phyloP scores from a whole-genome alignment of 2,797 vertebrate species.

The Antrozous pallidus region DNA sequence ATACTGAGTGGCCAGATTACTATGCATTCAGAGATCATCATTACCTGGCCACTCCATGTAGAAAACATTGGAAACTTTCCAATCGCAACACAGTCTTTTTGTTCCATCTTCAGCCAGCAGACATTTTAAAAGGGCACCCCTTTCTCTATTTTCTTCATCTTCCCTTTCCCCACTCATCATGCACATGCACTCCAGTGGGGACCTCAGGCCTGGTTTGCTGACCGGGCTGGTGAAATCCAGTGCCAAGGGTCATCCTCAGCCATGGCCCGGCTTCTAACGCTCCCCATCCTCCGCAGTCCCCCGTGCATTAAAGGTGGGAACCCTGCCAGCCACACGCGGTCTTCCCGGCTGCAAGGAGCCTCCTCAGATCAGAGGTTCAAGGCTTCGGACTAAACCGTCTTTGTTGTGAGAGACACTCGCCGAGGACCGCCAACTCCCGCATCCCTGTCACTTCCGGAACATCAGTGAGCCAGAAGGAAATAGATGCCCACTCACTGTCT shows the following conservation, averaged over 20 bases:
- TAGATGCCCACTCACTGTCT: constrained; percentile 36
- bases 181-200: constrained; percentile 70
- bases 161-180: constrained; percentile 41
- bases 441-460: constrained; percentile 48
- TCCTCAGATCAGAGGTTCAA: constrained; percentile 81
- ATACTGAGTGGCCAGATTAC: too few relatives aligned
- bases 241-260: constrained; percentile 67
- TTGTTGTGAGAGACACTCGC: constrained; percentile 74
- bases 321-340: constrained; percentile 76
- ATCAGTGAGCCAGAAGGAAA: constrained; percentile 50
- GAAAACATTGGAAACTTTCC: not conserved
- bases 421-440: constrained; percentile 75
- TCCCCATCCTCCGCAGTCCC: constrained; percentile 79
- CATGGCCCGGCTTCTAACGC: constrained; percentile 82
- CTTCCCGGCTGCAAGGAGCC: constrained; percentile 78
- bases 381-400: constrained; percentile 77
- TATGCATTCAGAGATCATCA: too few relatives aligned
- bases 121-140: constrained; percentile 17
- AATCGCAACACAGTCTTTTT: not conserved
- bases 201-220: constrained; percentile 78
- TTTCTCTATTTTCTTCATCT: constrained; percentile 54
- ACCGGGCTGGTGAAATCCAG: constrained; percentile 65
- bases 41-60: too few relatives aligned
- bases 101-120: not conserved
- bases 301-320: constrained; percentile 83